A percentile compares a stretch with the other conserved stretches of the same genome.
Evolutionary conservation across 1,140 invertebrate species (phyloP).

Genomic region (Zaprionus davidi): DNA sequence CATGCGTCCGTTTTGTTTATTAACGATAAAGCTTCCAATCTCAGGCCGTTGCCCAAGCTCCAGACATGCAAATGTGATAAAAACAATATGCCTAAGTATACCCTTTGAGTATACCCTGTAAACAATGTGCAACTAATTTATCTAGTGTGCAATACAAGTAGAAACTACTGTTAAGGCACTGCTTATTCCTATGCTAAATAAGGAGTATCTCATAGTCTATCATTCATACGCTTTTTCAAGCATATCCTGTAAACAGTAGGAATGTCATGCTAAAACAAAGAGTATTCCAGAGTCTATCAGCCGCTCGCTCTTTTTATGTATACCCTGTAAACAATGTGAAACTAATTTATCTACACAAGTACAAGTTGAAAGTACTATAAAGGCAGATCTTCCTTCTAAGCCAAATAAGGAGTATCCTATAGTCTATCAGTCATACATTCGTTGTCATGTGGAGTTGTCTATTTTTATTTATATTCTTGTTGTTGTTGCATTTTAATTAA

Average conservation of each 20-base stretch:
- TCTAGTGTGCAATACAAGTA: background rate
- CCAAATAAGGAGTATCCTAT: background rate
- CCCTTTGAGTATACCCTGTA: background rate
- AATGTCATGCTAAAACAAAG: too few relatives aligned
- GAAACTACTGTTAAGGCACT: too few relatives aligned
- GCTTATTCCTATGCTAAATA: too few relatives aligned
- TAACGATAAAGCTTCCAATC: constrained; percentile 45
- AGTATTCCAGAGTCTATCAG: too few relatives aligned
- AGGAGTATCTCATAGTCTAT: constrained; percentile 1
- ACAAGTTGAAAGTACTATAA: too few relatives aligned
- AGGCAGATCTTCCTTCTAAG: too few relatives aligned
- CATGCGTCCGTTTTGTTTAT: constrained; percentile 59
- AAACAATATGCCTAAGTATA: background rate
- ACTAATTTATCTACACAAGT: background rate
- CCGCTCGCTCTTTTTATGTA: too few relatives aligned
- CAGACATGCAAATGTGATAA: constrained; percentile 5
- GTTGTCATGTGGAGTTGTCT: background rate
- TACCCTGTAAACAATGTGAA: background rate
- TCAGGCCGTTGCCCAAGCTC: background rate
- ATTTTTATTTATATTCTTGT: constrained; percentile 45
- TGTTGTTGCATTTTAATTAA: constrained; percentile 73
- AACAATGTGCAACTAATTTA: background rate
- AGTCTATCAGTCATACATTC: background rate
- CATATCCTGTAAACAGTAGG: too few relatives aligned
- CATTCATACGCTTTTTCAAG: too few relatives aligned